Base-by-base conservation (phyloP, 2,113 vertebrate genomes). In the Myiopsitta monachus region DNA sequence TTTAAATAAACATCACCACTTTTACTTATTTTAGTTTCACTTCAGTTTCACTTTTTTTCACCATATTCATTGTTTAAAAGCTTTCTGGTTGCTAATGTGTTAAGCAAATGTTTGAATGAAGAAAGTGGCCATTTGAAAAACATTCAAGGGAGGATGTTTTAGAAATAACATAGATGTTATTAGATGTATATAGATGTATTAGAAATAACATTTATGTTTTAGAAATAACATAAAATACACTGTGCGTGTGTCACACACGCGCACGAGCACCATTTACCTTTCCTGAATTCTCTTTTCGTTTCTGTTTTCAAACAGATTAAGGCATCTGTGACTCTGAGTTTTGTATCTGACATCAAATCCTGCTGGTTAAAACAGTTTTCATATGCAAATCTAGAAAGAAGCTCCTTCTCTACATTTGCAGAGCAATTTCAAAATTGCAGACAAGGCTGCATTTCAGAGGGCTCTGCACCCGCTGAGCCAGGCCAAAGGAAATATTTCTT, bases 401-500 rank as follows among this genome's bases (percentile, higher is more conserved):
- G 59, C 54, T 84, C 51, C 78, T 85, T 59, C 57, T 74, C 85
- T 61, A 83, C 16, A 80, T 87, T 93, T 86, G 67, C 24, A 66
- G 91, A 95, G 87, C 73, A 77, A 78, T 79, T 97, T 94, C 68
- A 88, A 88, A 89, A 87, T 43, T 61, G 52, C 49, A 89, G 85
- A 73, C 18, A 54, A 76, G 86, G 51, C 83, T 66, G 21, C 80
- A 66, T 95, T 91, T 89, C 79, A 86, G 75, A 88, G 73, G 46
- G 31, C 66, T 82, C 52, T 92, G 36, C 72, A 88, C 69, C 76
- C 61, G n/a, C 41, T 30, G 19, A 69, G n/a, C 57, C 69, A 93
- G 85, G 79, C 87, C 93, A 88, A 89, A 96, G 26, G 51, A 93
- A 75, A 51, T 77, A 76, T 85, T 97, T 94, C 87, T 96, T 97